phyloP scores from a whole-genome alignment of 2,113 vertebrate species.

The Sinocyclocheilus anshuiensis region DNA sequence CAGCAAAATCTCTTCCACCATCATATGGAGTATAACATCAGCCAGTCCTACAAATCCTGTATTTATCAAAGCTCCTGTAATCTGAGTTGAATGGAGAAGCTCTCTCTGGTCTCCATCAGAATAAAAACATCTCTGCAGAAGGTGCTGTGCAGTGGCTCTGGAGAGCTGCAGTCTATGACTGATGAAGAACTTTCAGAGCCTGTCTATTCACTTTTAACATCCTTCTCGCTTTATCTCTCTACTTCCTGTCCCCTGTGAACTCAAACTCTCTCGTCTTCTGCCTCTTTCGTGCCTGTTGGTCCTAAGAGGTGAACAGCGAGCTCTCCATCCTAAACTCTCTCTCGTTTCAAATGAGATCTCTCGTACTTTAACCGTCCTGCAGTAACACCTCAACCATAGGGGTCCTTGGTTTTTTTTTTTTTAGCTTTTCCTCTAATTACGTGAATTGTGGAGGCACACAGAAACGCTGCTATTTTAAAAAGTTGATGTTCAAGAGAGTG shows the following conservation, averaged over 20 bases:
- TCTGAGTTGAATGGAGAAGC: not conserved
- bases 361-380: not conserved
- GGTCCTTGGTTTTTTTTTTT: not conserved
- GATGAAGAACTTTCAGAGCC: not conserved
- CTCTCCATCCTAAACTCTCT: slow-evolving; percentile 10
- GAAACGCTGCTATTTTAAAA: not conserved
- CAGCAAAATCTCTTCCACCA: not conserved
- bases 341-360: slow-evolving; percentile 2
- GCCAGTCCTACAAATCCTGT: not conserved
- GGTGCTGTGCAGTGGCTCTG: not conserved
- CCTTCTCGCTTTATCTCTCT: not conserved
- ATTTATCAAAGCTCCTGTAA: not conserved
- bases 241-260: not conserved
- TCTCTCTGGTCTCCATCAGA: not conserved
- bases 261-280: not conserved
- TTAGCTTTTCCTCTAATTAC: not conserved
- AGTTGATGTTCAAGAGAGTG: not conserved
- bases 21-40: not conserved
- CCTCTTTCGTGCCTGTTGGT: not conserved
- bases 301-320: slow-evolving; percentile 22
- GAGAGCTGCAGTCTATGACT: not conserved
- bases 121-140: not conserved
- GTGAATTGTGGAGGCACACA: not conserved
- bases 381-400: slow-evolving; percentile 20
- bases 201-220: not conserved